A percentile compares a stretch with the other conserved stretches of the same genome.
Evolutionary conservation across 2,888 invertebrate species (phyloP).

Genomic region (Apodemia hepburni): DNA sequence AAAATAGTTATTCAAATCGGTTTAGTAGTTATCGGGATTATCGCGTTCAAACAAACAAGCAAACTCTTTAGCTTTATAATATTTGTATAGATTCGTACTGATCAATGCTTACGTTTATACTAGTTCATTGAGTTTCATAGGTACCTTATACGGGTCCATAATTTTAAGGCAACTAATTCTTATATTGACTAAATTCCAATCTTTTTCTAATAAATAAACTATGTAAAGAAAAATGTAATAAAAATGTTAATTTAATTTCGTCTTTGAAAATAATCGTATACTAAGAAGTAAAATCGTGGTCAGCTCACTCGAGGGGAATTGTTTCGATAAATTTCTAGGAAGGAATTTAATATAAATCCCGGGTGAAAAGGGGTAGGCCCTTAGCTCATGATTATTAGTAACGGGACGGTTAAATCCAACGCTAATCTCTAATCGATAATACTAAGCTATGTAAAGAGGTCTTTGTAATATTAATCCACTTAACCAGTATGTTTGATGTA

Average conservation of each 20-base stretch:
- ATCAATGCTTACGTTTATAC: too few relatives aligned
- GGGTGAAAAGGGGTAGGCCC: conserved; percentile 66
- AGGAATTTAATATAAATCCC: conserved; percentile 77
- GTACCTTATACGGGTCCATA: too few relatives aligned
- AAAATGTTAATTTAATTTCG: background rate
- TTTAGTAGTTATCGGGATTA: too few relatives aligned
- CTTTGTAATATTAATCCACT: conserved; percentile 13
- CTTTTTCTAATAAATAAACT: too few relatives aligned
- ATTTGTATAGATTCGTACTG: too few relatives aligned
- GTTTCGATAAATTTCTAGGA: conserved; percentile 68
- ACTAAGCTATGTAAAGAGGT: conserved; percentile 2
- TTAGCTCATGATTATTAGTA: conserved; percentile 63
- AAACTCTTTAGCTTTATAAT: too few relatives aligned
- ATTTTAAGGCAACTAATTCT: too few relatives aligned
- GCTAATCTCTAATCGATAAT: conserved; percentile 18
- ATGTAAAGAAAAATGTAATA: background rate
- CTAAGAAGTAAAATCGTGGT: conserved; percentile 60
- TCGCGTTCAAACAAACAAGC: too few relatives aligned
- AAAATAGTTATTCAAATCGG: too few relatives aligned
- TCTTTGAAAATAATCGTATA: conserved; percentile 34
- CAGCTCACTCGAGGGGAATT: conserved; percentile 53
- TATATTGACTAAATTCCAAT: too few relatives aligned
- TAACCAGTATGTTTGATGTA: conserved; percentile 6
- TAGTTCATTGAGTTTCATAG: too few relatives aligned
- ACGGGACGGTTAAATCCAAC: conserved; percentile 32